phyloP scores from a whole-genome alignment of 2,113 vertebrate species.

The Numida meleagris region DNA sequence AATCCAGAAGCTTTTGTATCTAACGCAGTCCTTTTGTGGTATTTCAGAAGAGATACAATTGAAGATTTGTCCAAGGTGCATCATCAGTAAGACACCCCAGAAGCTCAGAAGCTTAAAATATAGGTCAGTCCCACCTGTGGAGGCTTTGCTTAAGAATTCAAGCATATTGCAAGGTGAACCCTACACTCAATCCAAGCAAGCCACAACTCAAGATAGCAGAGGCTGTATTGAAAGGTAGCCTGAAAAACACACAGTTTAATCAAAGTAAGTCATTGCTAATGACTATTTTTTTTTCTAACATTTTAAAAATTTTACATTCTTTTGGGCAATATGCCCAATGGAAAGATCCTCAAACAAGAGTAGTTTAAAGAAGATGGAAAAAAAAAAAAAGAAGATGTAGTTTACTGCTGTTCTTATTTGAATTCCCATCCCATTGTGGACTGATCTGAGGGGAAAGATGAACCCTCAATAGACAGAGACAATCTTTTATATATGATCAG shows the following conservation, averaged over 20 bases:
- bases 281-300: no score
- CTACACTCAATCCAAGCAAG: not conserved
- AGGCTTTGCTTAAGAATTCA: not conserved
- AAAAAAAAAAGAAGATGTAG: not conserved
- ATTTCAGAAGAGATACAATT: not conserved
- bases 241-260: not conserved
- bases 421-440: not conserved
- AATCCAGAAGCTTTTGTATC: not conserved
- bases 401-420: not conserved
- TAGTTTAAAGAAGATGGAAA: not conserved
- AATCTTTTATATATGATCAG: accelerated
- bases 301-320: not conserved
- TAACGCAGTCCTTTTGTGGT: not conserved
- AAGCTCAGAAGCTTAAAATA: not conserved
- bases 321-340: not conserved
- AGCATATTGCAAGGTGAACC: not conserved
- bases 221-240: not conserved
- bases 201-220: not conserved
- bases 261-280: not conserved
- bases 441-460: not conserved
- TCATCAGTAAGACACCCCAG: not conserved
- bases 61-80: not conserved
- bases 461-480: not conserved
- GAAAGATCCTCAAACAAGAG: not conserved
- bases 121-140: not conserved